phyloP scores from a whole-genome alignment of 2,888 invertebrate genomes.

The Hypomecis punctinalis region DNA sequence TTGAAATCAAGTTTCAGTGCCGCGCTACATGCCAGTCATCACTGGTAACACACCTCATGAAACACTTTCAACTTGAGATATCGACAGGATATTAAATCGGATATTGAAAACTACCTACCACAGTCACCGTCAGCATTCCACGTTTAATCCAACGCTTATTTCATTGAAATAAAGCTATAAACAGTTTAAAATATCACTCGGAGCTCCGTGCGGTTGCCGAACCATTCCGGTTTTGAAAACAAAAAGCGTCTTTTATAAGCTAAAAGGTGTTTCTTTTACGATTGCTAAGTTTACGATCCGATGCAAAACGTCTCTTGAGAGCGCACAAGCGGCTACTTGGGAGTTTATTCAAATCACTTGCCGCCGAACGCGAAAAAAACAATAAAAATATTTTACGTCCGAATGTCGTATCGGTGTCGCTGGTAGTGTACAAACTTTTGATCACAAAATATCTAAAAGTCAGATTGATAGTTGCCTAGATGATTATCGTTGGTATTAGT shows the following conservation, averaged over 20 bases:
- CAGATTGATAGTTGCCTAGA: too few species aligned
- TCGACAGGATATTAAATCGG: not conserved
- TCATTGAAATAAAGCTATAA: slow-evolving; percentile 47
- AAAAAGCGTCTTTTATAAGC: slow-evolving; percentile 57
- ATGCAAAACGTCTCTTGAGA: slow-evolving; percentile 53
- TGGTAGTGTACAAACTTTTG: slow-evolving; percentile 3
- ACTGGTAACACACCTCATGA: too few species aligned
- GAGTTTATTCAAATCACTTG: slow-evolving; percentile 73
- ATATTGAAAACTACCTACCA: slow-evolving; percentile 22
- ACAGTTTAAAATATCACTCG: slow-evolving; percentile 40
- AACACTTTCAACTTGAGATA: too few species aligned
- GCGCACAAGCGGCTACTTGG: slow-evolving; percentile 70
- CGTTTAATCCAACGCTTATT: slow-evolving; percentile 36
- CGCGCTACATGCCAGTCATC: too few species aligned
- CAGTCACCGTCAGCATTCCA: slow-evolving; percentile 3
- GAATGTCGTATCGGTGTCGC: slow-evolving; percentile 17
- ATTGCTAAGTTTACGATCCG: slow-evolving; percentile 69
- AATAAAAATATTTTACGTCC: slow-evolving; percentile 54
- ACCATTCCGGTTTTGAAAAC: slow-evolving; percentile 56
- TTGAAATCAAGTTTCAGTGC: too few species aligned
- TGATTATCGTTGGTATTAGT: too few species aligned
- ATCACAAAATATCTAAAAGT: not conserved
- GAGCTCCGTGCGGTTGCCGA: slow-evolving; percentile 43
- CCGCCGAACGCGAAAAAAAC: slow-evolving; percentile 61
- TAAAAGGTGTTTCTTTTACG: slow-evolving; percentile 78